A percentile compares a stretch with the other conserved stretches of the same genome.
Conservation (phyloP, 2,888 invertebrate genomes). For the Agrotis clavis region DNA sequence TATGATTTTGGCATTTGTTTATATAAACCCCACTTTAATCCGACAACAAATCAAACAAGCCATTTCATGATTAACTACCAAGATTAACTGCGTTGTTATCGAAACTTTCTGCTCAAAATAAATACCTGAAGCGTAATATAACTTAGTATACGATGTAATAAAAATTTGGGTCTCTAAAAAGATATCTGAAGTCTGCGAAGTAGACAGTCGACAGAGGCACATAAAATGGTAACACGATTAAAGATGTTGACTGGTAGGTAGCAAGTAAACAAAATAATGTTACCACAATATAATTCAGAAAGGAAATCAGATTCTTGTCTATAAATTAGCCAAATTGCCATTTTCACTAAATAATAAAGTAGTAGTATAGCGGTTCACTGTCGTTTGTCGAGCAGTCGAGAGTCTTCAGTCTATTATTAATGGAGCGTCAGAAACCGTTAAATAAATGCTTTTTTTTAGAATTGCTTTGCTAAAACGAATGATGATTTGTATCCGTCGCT, state of each 20-base stretch:
- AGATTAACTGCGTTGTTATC: not conserved
- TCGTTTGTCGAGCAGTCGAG: conserved; percentile 70
- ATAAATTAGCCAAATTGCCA: no score
- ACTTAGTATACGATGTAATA: not conserved
- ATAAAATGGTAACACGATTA: conserved; percentile 1
- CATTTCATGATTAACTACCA: not conserved
- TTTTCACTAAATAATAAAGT: conserved; percentile 76
- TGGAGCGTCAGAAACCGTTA: conserved; percentile 33
- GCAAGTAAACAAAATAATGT: not conserved
- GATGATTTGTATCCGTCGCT: conserved; percentile 72
- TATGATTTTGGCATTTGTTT: not conserved
- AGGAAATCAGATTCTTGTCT: no score
- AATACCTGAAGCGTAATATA: not conserved
- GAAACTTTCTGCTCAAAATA: not conserved
- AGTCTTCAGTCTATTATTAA: conserved; percentile 78
- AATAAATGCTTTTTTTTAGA: conserved; percentile 74
- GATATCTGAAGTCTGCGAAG: not conserved
- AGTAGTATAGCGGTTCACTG: conserved; percentile 54
- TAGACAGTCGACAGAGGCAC: not conserved
- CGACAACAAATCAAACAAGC: not conserved
- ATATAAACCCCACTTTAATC: no score
- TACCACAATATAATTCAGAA: not conserved
- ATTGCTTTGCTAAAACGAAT: conserved; percentile 69
- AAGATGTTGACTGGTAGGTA: not conserved
- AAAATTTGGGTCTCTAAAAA: conserved; percentile 5